Base-by-base conservation (phyloP, 1,140 invertebrate species). In the Drosophila pseudoobscura region DNA sequence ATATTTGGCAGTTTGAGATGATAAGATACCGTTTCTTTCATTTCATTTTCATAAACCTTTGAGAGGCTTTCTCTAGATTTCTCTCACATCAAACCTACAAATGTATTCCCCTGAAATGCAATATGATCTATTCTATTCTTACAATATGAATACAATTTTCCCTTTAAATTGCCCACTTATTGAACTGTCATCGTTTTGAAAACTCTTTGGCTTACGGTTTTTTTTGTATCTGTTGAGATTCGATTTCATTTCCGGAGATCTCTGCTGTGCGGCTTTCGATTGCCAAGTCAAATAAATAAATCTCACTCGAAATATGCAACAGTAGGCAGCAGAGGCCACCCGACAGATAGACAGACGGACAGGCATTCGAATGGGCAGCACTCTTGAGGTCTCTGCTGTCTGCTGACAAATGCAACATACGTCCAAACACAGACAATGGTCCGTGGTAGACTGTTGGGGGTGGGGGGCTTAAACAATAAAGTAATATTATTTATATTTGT, bases 401-500 rank as follows among this genome's bases (percentile, higher is more conserved):
- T 35, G 61, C 61, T 75, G 74, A 75, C 74, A 72, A 66, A 66
- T 75, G 71, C 72, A 75, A 65, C 72, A 59, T 59, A 65, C 65
- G 35, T 75, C 70, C 70, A 44, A 56, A 9, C 69, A 26, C 31
- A 65, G 51, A 51, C 39, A 53, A 26, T 41, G 47, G 26, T 39
- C 41, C n/a, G 24, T 11, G 26, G 54, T 17, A 39, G 52, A 31
- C 51, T 52, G 53, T 57, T 39, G 31, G 43, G 45, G 49, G 41
- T 1, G 62, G 56, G 44, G 22, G 47, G 51, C 41, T 80, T 82
- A 70, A 87, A 82, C 82, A 85, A 87, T 85, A 85, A 85, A 85
- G 69, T 87, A 78, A 69, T 78, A 85, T 87, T 85, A 85, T 87
- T 88, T 87, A 85, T 85, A 80, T 71, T 87, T 69, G 43, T 60